These are phyloP conservation scores for Troides oblongomaculatus DNA, from an alignment of 2,888 invertebrate genomes.

Conservation along the genomic window DNA sequence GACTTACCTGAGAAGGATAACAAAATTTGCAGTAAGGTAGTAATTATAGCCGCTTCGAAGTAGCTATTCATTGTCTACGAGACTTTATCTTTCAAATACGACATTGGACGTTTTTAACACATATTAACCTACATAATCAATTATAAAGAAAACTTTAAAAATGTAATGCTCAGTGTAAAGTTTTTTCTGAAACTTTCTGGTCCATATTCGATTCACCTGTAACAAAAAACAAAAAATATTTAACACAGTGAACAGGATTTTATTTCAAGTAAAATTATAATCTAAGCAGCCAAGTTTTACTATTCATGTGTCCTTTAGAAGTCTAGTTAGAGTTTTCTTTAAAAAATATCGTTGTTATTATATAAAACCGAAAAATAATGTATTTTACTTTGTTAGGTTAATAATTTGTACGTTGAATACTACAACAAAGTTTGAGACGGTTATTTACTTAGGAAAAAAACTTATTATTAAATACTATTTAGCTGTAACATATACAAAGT, in stretches of 20 bases:
- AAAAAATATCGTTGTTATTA: too few relatives aligned
- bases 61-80: constrained; percentile 74
- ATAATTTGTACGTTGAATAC: too few relatives aligned
- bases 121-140: constrained; percentile 16
- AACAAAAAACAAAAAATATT: constrained; percentile 39
- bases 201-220: constrained; percentile 52
- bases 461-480: too few relatives aligned
- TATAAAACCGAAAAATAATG: too few relatives aligned
- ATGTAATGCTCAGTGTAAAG: neutral
- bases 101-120: constrained; percentile 56
- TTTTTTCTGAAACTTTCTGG: constrained; percentile 23
- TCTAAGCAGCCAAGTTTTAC: too few relatives aligned
- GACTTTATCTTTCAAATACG: constrained; percentile 54
- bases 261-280: neutral
- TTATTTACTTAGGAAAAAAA: too few relatives aligned
- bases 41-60: constrained; percentile 64
- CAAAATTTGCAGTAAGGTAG: constrained; percentile 69
- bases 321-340: too few relatives aligned
- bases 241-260: neutral
- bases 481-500: too few relatives aligned
- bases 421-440: too few relatives aligned
- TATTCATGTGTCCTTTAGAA: too few relatives aligned
- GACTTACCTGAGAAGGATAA: constrained; percentile 63
- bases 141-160: neutral
- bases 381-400: too few relatives aligned